A percentile compares a stretch with the other conserved stretches of the same genome.
Conservation (phyloP, 1,140 invertebrate genomes). For the Drosophila hydei region DNA sequence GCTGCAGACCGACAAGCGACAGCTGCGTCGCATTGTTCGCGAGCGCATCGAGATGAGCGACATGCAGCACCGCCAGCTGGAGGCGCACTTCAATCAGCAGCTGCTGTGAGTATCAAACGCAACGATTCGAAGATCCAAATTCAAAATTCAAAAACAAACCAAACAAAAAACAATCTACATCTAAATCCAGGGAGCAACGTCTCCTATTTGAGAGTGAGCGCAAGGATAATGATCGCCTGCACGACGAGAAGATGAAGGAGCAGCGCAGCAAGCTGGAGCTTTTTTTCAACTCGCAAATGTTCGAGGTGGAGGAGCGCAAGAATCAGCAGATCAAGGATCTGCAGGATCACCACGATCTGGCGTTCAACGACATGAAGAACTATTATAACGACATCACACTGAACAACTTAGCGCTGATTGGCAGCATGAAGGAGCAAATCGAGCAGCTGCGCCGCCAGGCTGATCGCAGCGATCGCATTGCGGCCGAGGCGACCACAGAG, state of each 20-base stretch:
- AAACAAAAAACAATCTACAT: too few species aligned
- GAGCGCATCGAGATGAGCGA: constrained; percentile 87
- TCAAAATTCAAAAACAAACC: neutral
- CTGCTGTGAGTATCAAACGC: constrained; percentile 84
- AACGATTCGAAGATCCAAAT: neutral
- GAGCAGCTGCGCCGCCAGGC: constrained; percentile 92
- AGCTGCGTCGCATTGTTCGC: constrained; percentile 89
- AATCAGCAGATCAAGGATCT: constrained; percentile 93
- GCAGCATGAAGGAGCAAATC: constrained; percentile 94
- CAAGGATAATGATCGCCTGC: constrained; percentile 91
- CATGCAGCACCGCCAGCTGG: constrained; percentile 76
- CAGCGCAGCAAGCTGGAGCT: constrained; percentile 90
- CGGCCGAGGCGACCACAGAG: constrained; percentile 87
- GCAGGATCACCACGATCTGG: constrained; percentile 92
- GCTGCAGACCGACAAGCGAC: constrained; percentile 91
- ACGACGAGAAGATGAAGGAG: constrained; percentile 90
- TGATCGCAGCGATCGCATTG: constrained; percentile 88
- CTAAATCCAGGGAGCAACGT: constrained; percentile 52
- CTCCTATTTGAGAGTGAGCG: constrained; percentile 87
- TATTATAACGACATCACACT: constrained; percentile 97
- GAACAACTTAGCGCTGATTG: constrained; percentile 94
- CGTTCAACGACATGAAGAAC: constrained; percentile 94
- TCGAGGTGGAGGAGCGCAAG: constrained; percentile 95
- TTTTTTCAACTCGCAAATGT: constrained; percentile 90
- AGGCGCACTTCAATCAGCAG: constrained; percentile 85